Base-by-base conservation (phyloP, 2,797 vertebrate genomes). In the Xenopus petersii region DNA sequence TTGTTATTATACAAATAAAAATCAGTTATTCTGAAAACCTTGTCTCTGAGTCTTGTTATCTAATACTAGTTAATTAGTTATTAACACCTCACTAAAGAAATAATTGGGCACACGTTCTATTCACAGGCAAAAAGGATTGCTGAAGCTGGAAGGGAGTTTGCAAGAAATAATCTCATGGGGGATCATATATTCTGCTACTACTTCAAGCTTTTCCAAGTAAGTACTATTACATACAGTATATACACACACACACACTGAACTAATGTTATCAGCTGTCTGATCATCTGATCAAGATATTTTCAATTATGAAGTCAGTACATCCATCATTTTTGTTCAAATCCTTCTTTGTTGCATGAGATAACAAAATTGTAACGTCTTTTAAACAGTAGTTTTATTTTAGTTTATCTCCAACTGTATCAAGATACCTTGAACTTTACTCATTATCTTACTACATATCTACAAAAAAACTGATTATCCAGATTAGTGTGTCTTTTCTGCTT, bases 111-210 rank as follows among this genome's bases (percentile, higher is more conserved):
- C 36, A 42, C 6, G 5, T 42, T 42, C 36, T 42, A 6, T 42
- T 42, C 80, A 42, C 82, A 99, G 98, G 95, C 89, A 55, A 92
- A 90, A 87, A 93, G 87, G 81, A 98, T 99, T 83, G 94, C 94
- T 67, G 88, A 91, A 82, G 83, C 92, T 2, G 96, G 94, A 71
- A 96, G 97, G 80, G 91, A 94, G 86, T 98, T 95, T 92, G 95
- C 95, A 80, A 93, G 96, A 75, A 91, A 86, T 77, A 87, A 93
- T 70, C 95, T 99, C 42, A 96, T 96, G 94, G 95, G 94, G 10
- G 93, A 98, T 83, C 85, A 86, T 55, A 89, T 99, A 87, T 96
- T 98, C 84, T 99, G 98, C 83, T 98, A 99, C 80, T 97, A 99
- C 87, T 94, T 93, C 88, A 95, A 93, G 84, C 96, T 99, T 77